Conservation (phyloP, 1,140 invertebrate genomes). For the Heterodera schachtii region DNA sequence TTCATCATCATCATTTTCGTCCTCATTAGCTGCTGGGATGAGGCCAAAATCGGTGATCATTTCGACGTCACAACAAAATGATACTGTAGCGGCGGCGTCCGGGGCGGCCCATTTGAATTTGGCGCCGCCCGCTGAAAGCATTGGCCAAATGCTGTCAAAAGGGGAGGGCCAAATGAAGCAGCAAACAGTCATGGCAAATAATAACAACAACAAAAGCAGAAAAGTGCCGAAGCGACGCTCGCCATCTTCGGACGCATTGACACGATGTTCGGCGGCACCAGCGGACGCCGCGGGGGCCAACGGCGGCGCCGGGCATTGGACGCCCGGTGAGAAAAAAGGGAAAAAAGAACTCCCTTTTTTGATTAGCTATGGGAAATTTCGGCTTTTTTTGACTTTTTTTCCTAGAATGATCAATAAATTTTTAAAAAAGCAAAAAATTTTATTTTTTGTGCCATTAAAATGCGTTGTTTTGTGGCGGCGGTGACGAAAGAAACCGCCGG, state of each 20-base stretch:
- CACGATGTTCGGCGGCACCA: not conserved
- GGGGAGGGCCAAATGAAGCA: not conserved
- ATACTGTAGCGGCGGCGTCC: not conserved
- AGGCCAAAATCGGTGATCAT: slow-evolving; percentile 15
- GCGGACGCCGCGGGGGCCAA: too few relatives aligned
- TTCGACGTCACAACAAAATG: not conserved
- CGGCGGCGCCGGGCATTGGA: not conserved
- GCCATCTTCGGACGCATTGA: not conserved
- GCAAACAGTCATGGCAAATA: too few relatives aligned
- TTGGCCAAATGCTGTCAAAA: not conserved
- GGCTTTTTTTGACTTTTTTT: too few relatives aligned
- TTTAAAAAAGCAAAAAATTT: too few relatives aligned
- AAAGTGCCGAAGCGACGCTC: not conserved
- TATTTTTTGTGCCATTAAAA: too few relatives aligned
- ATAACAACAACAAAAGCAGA: not conserved
- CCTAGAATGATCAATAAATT: too few relatives aligned
- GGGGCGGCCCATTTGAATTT: not conserved
- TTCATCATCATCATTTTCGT: too few relatives aligned
- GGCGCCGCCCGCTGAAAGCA: too few relatives aligned
- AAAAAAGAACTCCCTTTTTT: too few relatives aligned
- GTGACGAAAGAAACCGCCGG: too few relatives aligned
- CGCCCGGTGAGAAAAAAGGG: not conserved
- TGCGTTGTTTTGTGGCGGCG: too few relatives aligned
- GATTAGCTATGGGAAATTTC: too few relatives aligned
- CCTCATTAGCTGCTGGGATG: not conserved